Evolutionary conservation across 92 coral and sea anemone species (phyloP), one percentile per base, ranked within the genome.

Genomic region (Siderastrea siderea): DNA sequence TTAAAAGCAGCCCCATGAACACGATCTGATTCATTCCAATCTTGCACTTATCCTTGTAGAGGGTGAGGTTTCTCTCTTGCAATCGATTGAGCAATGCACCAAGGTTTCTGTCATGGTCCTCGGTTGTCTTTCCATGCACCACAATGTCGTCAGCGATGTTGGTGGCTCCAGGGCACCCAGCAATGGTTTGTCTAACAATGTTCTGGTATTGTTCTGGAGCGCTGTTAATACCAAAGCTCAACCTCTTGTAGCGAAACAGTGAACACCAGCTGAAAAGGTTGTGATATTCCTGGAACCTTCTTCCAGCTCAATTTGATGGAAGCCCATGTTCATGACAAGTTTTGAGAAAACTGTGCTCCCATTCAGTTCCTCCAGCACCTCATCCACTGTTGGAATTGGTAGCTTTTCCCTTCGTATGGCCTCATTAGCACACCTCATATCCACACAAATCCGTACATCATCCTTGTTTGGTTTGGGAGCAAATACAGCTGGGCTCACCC

Each of bases 331-430:
- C 38, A 26, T 26, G 38, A 26, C 38, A 26, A 26, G 38, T 26
- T 26, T 26, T 26, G 38, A 26, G 38, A 26, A 26, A 26, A 26
- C 38, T 26, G 38, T 26, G 38, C 38, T 26, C 38, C 38, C 38
- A 26, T 26, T 26, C 38, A 26, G 38, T 26, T 26, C 38, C 38
- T 26, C 74, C 17, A 7, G 16, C 67, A 57, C 71, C 44, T 48
- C 60, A 49, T 68, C 74, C 52, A 70, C 54, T 13, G 75, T 70
- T 46, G 75, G 75, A 47, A 61, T 46, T 55, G 86, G 66, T 8
- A 82, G 26, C 50, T 73, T 61, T 5, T 69, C 75, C 64, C 88
- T 84, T 66, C 26, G 61, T 16, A 84, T 84, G 47, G 88, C 74
- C 61, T 49, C 49, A 67, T 84, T 74, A 0, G 81, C 81, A 26